These are phyloP conservation scores for Passer domesticus DNA, from an alignment of 2,113 vertebrate genomes.

Conservation along the genomic window DNA sequence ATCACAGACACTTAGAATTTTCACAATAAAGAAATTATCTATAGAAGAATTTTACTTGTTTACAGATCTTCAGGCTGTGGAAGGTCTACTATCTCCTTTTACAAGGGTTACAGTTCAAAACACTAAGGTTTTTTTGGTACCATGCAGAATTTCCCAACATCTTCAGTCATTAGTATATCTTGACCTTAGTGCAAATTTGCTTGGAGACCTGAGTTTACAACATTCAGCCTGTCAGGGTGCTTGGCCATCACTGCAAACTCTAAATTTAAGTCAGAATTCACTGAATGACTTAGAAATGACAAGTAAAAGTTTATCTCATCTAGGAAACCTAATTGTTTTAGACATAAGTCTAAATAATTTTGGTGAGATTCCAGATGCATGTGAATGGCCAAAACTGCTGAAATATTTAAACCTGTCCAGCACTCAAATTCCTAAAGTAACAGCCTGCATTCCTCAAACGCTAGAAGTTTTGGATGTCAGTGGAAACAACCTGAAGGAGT, in stretches of 20 bases:
- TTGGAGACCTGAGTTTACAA: constrained; percentile 70
- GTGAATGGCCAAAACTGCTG: constrained; percentile 78
- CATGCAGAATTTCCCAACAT: constrained; percentile 55
- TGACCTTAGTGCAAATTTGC: constrained; percentile 79
- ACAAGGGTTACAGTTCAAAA: constrained; percentile 52
- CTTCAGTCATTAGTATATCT: constrained; percentile 73
- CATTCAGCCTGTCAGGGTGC: constrained; percentile 62
- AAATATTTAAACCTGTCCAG: constrained; percentile 83
- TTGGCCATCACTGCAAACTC: constrained; percentile 60
- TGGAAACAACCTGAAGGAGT: constrained; percentile 77
- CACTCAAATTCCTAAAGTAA: constrained; percentile 70
- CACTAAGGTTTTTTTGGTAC: constrained; percentile 76
- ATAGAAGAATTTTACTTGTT: constrained; percentile 58
- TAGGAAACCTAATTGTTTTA: constrained; percentile 74
- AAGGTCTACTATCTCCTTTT: neutral
- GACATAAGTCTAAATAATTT: constrained; percentile 83
- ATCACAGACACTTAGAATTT: neutral
- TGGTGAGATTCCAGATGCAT: constrained; percentile 62
- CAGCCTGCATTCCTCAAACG: constrained; percentile 73
- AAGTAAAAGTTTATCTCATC: constrained; percentile 47
- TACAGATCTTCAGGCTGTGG: constrained; percentile 30
- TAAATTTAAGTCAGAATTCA: constrained; percentile 80
- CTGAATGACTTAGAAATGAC: constrained; percentile 68
- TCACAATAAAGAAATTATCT: constrained; percentile 12
- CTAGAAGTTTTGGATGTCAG: constrained; percentile 86